Percentiles rank a stretch among this genome's conserved stretches.
phyloP scores from a whole-genome alignment of 2,888 invertebrate genomes.

The Drosophila affinis region DNA sequence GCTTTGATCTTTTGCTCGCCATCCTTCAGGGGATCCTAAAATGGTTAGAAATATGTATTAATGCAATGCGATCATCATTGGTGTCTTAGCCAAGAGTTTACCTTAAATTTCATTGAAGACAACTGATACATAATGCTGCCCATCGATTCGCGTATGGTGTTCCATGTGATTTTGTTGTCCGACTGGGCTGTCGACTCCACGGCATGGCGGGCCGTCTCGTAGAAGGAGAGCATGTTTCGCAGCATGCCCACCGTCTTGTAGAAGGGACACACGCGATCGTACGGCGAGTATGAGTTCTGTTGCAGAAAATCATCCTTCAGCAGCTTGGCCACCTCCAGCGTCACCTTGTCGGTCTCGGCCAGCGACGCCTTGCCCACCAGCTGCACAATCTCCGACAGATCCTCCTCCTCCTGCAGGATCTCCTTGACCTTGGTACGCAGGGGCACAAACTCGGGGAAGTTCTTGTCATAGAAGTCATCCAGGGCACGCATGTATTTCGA shows the following conservation, averaged over 20 bases:
- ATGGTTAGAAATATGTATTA: background rate
- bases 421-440: constrained; percentile 96
- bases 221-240: constrained; percentile 98
- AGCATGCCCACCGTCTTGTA: constrained; percentile 99
- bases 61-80: background rate
- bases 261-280: constrained; percentile 99
- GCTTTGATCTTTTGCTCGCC: constrained; percentile 98
- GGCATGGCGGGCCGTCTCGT: constrained; percentile 98
- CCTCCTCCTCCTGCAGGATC: constrained; percentile 99
- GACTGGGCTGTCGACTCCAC: constrained; percentile 98
- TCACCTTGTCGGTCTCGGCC: constrained; percentile 99
- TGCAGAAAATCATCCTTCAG: constrained; percentile 99
- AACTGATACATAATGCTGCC: constrained; percentile 97
- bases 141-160: constrained; percentile 97
- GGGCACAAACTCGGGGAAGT: constrained; percentile 97
- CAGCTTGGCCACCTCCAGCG: constrained; percentile 98
- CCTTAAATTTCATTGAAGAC: constrained; percentile 99
- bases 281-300: constrained; percentile 98
- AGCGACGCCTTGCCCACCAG: constrained; percentile 99
- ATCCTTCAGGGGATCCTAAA: constrained; percentile 97
- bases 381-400: constrained; percentile 99
- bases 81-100: constrained; percentile 74
- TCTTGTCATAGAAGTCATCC: constrained; percentile 99
- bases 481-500: constrained; percentile 99
- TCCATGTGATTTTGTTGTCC: constrained; percentile 99